Percentiles rank a stretch among this genome's conserved stretches.
phyloP scores from a whole-genome alignment of 2,888 invertebrate species.

The Serrognathus titanus region DNA sequence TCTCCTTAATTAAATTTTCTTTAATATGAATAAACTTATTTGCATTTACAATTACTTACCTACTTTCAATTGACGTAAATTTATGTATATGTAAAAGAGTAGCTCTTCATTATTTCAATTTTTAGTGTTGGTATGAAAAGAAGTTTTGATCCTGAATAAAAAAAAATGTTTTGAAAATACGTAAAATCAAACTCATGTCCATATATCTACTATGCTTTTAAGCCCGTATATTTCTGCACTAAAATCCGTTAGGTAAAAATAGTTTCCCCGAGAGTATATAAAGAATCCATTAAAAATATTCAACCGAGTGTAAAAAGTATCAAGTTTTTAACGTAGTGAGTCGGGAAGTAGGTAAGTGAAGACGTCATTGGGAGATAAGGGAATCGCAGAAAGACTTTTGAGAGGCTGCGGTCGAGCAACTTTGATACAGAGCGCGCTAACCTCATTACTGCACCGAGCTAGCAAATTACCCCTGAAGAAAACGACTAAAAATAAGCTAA shows the following conservation, averaged over 20 bases:
- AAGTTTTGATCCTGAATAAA: no score
- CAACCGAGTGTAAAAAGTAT: constrained; percentile 48
- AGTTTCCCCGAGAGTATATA: constrained; percentile 31
- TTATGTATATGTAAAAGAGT: no score
- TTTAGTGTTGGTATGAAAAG: no score
- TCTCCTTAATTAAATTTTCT: no score
- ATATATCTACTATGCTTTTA: no score
- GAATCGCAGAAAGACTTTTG: constrained; percentile 38
- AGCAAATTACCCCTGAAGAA: constrained; percentile 28
- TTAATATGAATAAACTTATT: no score
- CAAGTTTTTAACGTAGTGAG: constrained; percentile 45
- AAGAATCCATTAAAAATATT: constrained; percentile 48
- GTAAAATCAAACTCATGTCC: no score
- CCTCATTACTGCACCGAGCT: constrained; percentile 30
- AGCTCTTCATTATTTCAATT: no score
- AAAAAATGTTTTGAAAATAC: no score
- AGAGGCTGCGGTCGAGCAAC: constrained; percentile 32
- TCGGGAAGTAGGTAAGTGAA: constrained; percentile 42
- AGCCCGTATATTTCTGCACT: constrained; percentile 9
- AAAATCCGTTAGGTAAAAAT: constrained; percentile 34
- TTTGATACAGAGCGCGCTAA: constrained; percentile 31
- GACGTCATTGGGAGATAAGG: constrained; percentile 43
- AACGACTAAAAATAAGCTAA: constrained; percentile 25
- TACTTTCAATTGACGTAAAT: no score
- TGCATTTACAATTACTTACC: no score